Evolutionary conservation across 2,113 vertebrate genomes (phyloP), one percentile per base, ranked within the genome.

Genomic region (Lates calcarifer): DNA sequence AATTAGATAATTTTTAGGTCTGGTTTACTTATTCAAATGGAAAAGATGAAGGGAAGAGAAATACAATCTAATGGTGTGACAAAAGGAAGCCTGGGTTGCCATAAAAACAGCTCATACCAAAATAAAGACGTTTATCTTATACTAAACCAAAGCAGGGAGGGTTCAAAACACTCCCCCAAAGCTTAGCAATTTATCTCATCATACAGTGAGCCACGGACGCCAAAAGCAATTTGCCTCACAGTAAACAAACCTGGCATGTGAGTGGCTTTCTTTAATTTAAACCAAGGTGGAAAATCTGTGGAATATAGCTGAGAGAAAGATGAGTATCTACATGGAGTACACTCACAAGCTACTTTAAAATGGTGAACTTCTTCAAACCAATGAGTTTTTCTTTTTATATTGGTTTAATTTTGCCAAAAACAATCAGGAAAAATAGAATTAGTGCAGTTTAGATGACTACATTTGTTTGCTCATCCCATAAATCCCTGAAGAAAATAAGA

Each of bases 81-180:
- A 51, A 37, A 29, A 28, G 29, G 20, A 57, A 51, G 22, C 14
- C 14, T 39, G 12, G 47, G 53, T 17, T 37, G 5, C 14, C 35
- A 3, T 0, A 28, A 45, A 29, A 65, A 79, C 51, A 24, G 51
- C 51, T 55, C 11, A 7, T 24, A 55, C 12, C 13, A 51, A 51
- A n/a, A 3, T 0, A 31, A 65, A 56, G 14, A 56, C 29, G 47
- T 31, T 58, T 33, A 58, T 18, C 12, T 58, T 5, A 60, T 18
- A 33, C 57, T 33, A 3, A 67, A 67, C 28, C 39, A 43, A 53
- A 12, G 18, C 15, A 29, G 5, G 33, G 45, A 74, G 47, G 24
- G 8, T 75, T 18, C 20, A 56, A 66, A 66, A 53, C 58, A 61
- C 73, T 70, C 62, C 15, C 43, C 12, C 18, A 45, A 67, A 60